These are phyloP conservation scores for Acronicta leporina DNA, from an alignment of 2,888 invertebrate species.

Conservation along the genomic window DNA sequence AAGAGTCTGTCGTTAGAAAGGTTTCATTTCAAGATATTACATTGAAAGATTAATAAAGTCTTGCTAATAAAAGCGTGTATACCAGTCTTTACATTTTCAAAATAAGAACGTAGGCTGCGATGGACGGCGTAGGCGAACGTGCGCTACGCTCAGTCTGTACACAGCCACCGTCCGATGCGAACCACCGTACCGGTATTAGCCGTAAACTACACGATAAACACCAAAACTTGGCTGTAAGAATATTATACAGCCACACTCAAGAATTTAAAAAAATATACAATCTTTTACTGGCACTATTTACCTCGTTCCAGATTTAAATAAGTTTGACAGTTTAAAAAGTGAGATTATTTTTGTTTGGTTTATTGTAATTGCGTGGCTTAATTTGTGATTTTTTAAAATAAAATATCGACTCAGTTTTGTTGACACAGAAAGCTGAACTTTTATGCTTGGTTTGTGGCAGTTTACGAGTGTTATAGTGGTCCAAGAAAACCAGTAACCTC, in stretches of 20 bases:
- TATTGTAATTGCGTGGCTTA: slow-evolving; percentile 2
- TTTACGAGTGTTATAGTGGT: slow-evolving; percentile 44
- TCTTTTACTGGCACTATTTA: slow-evolving; percentile 1
- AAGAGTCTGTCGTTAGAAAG: slow-evolving; percentile 6
- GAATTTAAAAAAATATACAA: slow-evolving; percentile 13
- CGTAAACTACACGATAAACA: slow-evolving; percentile 56
- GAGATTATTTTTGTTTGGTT: slow-evolving; percentile 11
- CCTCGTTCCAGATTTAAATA: slow-evolving; percentile 23
- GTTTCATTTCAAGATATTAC: slow-evolving; percentile 7
- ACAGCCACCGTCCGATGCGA: slow-evolving; percentile 63
- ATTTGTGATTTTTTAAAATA: slow-evolving; percentile 19
- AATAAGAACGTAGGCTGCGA: slow-evolving; percentile 49
- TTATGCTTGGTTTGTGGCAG: slow-evolving; percentile 41
- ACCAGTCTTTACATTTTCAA: slow-evolving; percentile 39
- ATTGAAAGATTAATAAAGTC: slow-evolving; percentile 13
- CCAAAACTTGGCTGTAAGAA: slow-evolving; percentile 48
- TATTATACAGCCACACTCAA: not conserved
- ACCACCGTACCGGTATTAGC: slow-evolving; percentile 54
- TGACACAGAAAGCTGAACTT: slow-evolving; percentile 33
- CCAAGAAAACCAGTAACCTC: slow-evolving; percentile 37
- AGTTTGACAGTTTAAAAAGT: slow-evolving; percentile 28
- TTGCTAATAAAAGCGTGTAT: slow-evolving; percentile 23
- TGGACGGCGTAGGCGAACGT: slow-evolving; percentile 41
- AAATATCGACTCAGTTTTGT: slow-evolving; percentile 27
- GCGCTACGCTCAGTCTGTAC: slow-evolving; percentile 60